Percentiles rank a stretch among this genome's conserved stretches.
phyloP scores from a whole-genome alignment of 1,140 invertebrate genomes.

The Stegodyphus mimosarum region DNA sequence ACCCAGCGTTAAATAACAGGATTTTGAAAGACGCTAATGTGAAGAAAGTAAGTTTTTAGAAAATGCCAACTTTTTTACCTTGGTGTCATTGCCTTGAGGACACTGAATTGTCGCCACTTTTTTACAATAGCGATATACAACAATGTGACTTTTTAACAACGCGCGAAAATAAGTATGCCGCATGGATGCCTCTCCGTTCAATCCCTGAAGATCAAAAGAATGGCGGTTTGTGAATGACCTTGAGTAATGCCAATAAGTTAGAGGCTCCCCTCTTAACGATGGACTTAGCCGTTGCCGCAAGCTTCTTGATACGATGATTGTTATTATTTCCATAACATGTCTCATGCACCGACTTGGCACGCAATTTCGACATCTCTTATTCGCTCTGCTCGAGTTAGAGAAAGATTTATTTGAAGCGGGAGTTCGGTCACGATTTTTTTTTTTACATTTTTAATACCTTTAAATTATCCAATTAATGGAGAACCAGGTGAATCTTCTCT shows the following conservation, averaged over 20 bases:
- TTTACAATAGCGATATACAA: background rate
- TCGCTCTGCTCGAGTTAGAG: background rate
- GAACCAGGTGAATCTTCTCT: no score
- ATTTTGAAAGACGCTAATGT: no score
- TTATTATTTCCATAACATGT: conserved; percentile 31
- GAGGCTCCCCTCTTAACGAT: background rate
- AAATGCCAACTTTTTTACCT: background rate
- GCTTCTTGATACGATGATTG: conserved; percentile 3
- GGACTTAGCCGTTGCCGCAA: background rate
- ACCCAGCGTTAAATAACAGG: no score
- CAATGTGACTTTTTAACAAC: conserved; percentile 36
- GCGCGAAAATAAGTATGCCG: background rate
- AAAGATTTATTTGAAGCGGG: background rate
- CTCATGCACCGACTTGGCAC: conserved; percentile 21
- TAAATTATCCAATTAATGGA: conserved; percentile 32
- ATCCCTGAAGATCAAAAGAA: background rate
- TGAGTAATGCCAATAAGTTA: conserved; percentile 12
- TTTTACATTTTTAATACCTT: conserved; percentile 26
- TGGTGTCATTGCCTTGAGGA: conserved; percentile 22
- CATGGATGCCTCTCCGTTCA: background rate
- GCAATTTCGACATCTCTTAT: conserved; percentile 10
- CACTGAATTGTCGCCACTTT: conserved; percentile 43
- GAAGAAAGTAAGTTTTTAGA: no score
- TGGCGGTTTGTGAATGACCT: conserved; percentile 23
- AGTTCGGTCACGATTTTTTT: conserved; percentile 7